Base-by-base conservation (phyloP, 1,140 invertebrate genomes). In the Drosophila kikkawai region DNA sequence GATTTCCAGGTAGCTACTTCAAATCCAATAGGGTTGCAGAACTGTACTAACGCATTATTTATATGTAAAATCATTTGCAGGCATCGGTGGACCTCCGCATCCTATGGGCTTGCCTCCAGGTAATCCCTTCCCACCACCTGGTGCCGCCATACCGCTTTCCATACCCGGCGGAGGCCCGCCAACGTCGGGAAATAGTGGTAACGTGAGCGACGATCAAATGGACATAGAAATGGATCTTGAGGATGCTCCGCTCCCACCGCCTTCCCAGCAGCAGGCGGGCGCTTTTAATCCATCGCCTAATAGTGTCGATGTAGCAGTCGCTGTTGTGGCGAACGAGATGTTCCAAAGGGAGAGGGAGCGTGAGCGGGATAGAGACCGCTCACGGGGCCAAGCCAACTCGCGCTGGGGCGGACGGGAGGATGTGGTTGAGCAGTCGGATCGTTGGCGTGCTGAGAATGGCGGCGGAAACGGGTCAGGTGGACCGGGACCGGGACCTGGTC, bases 151-250 rank as follows among this genome's bases (percentile, higher is more conserved):
- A 32, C 74, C 91, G 5, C 68, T 81, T 7, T 66, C 91, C 7
- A 84, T 88, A 51, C 3, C 75, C 53, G 63, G 68, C 61, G 29
- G 60, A 39, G 53, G 42, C 1, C 69, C 11, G 15, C 37, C 57
- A 69, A 13, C 47, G 48, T 32, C 65, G 42, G 7, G 15, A 36
- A 48, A 34, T 15, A 47, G 59, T 41, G 78, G 75, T 56, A 92
- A 81, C 58, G 79, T 85, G 44, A 94, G 94, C 19, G 95, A 95
- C 44, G 95, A 95, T 94, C 95, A 95, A 68, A 95, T 95, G 84
- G 95, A 95, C 74, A 94, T 95, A 85, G 95, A 95, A 90, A 94
- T 94, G 94, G 94, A 94, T 53, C 94, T 95, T 47, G 95, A 94
- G 34, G 91, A 92, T 44, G 87, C 75, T 19, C 75, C 65, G 32